Conservation (phyloP, 2,797 vertebrate genomes). For the Menidia menidia region DNA sequence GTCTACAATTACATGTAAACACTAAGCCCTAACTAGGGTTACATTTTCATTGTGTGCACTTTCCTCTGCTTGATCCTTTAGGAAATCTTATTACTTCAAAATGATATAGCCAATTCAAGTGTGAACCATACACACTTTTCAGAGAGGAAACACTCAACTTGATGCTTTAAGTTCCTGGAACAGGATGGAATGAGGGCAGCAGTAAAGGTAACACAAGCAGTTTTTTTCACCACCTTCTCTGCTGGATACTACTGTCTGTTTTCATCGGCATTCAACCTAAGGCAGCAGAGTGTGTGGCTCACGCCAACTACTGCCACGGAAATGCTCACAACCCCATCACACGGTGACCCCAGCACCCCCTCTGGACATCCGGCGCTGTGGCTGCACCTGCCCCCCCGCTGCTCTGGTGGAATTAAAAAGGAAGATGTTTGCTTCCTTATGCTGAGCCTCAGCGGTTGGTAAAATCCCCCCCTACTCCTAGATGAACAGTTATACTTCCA, state of each 20-base stretch:
- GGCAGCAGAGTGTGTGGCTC: conserved; percentile 33
- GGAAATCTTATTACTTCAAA: conserved; percentile 17
- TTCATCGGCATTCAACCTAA: conserved; percentile 41
- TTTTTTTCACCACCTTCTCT: conserved; percentile 21
- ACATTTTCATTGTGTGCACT: conserved; percentile 1
- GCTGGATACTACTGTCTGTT: conserved; percentile 31
- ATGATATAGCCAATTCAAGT: conserved; percentile 36
- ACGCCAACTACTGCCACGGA: conserved; percentile 42
- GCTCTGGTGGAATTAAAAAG: conserved; percentile 25
- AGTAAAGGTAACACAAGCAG: conserved; percentile 43
- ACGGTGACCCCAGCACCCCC: conserved; percentile 43
- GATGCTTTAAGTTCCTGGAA: conserved; percentile 33
- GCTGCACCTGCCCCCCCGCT: conserved; percentile 33
- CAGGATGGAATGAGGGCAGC: neutral
- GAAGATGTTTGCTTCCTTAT: conserved; percentile 34
- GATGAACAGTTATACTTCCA: conserved; percentile 56
- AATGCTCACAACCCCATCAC: conserved; percentile 51
- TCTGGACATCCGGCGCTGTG: conserved; percentile 49
- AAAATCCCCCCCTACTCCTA: conserved; percentile 19
- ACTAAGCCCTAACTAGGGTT: neutral
- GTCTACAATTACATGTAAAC: neutral
- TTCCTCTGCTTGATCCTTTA: neutral
- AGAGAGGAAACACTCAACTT: conserved; percentile 34
- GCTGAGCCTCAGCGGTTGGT: conserved; percentile 41
- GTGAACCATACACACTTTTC: conserved; percentile 55